Evolutionary conservation across 1,140 invertebrate genomes (phyloP).

Genomic region (Halyomorpha halys): DNA sequence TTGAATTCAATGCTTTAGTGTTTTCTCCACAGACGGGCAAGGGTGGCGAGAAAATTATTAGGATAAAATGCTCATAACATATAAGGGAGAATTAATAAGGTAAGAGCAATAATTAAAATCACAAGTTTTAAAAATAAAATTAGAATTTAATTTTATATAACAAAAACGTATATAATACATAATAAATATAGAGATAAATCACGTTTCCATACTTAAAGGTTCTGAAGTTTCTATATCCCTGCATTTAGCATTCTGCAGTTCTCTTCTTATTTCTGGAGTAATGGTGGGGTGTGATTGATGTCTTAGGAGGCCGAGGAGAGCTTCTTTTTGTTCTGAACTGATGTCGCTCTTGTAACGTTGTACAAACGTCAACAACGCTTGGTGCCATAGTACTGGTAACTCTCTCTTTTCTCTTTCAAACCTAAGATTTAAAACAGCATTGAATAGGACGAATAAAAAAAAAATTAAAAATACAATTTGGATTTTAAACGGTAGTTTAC

Average conservation of each 20-base stretch:
- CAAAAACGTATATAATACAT: too few species aligned
- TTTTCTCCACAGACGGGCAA: too few species aligned
- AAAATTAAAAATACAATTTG: background rate
- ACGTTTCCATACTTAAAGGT: constrained; percentile 23
- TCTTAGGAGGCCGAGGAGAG: constrained; percentile 63
- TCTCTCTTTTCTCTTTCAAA: constrained; percentile 72
- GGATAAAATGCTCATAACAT: too few species aligned
- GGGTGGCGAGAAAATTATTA: too few species aligned
- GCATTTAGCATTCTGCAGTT: constrained; percentile 70
- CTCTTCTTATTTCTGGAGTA: constrained; percentile 73
- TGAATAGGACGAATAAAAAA: background rate
- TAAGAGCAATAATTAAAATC: too few species aligned
- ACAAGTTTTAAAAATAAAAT: too few species aligned
- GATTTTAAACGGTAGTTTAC: constrained; percentile 40
- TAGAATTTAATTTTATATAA: too few species aligned
- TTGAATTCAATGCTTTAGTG: too few species aligned
- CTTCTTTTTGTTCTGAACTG: constrained; percentile 82
- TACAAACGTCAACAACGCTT: constrained; percentile 84
- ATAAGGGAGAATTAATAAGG: too few species aligned
- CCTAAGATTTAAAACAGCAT: constrained; percentile 40
- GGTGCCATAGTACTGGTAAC: constrained; percentile 95
- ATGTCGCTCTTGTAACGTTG: constrained; percentile 94
- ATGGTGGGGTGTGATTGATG: constrained; percentile 72
- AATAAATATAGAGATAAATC: too few species aligned
- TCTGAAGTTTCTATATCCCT: constrained; percentile 55